Base-by-base conservation (phyloP, 92 coral and sea anemone genomes). In the Zoanthus sociatus region DNA sequence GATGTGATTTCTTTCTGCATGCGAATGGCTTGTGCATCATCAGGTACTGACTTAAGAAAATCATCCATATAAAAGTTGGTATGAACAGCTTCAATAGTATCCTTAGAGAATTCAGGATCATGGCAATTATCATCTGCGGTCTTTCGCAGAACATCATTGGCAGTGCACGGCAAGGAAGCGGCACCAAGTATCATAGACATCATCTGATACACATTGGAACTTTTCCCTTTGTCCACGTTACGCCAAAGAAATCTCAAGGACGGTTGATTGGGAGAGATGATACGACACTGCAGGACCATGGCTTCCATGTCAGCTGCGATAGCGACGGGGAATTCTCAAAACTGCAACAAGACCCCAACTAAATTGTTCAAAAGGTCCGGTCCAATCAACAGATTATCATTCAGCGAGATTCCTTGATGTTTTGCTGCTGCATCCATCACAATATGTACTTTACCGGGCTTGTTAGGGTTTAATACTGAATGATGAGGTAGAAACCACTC, bases 351-450 rank as follows among this genome's bases (percentile, higher is more conserved):
- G 17, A 20, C 69, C 17, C 69, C 69, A 5, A 61, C 20, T 61
- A 61, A 61, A 78, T 64, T 87, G 74, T 87, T 90, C 50, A 87
- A 84, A 18, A 87, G 58, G 60, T 89, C 89, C 3, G 89, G 86
- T 33, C 89, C 86, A 87, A 30, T 69, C 74, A 69, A 37, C 14
- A 69, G 74, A 11, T 69, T 69, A 31, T 69, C 45, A 4, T 21
- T 87, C 51, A 90, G 54, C 10, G 90, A 90, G 12, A 82, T 73
- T 50, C 93, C 90, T 9, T 87, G 84, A 71, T 44, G 21, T 51
- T 75, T 87, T 63, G 89, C 88, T 17, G 91, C 86, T 16, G 93
- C 90, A 68, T 90, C 90, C 93, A 87, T 90, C 26, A 86, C 90
- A 67, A 90, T 86, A 33, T 79, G 76, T 10, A 86, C 79, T 78